A percentile compares a stretch with the other conserved stretches of the same genome.
phyloP scores from a whole-genome alignment of 1,140 invertebrate genomes.

The Zaprionus camerounensis region DNA sequence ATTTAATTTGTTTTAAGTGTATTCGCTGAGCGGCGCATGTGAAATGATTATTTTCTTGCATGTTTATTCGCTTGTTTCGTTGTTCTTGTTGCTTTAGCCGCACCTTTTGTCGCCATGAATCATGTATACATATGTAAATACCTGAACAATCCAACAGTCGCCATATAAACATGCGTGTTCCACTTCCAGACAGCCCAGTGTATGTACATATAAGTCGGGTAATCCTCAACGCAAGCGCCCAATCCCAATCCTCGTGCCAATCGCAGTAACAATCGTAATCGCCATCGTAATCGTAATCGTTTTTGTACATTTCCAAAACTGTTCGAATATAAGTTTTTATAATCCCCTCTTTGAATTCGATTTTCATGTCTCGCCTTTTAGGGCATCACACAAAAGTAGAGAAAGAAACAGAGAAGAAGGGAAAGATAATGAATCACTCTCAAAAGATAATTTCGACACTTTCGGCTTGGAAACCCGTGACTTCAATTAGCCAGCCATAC shows the following conservation, averaged over 20 bases:
- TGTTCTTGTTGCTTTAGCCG: constrained; percentile 48
- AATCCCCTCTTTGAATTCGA: constrained; percentile 43
- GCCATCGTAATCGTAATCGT: constrained; percentile 18
- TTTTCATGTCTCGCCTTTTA: constrained; percentile 50
- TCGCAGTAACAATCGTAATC: constrained; percentile 23
- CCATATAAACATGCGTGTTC: constrained; percentile 68
- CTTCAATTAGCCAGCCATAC: constrained; percentile 37
- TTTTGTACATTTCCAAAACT: constrained; percentile 28
- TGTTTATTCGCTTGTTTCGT: constrained; percentile 43
- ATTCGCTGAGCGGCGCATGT: neutral
- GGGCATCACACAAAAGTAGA: constrained; percentile 36
- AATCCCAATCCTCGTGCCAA: constrained; percentile 1
- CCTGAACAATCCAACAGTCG: constrained; percentile 23
- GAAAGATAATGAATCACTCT: constrained; percentile 33
- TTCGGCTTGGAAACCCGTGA: constrained; percentile 22
- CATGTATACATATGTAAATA: constrained; percentile 69
- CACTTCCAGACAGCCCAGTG: constrained; percentile 53
- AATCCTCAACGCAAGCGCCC: constrained; percentile 10
- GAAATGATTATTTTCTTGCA: constrained; percentile 18
- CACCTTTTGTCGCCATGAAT: constrained; percentile 74
- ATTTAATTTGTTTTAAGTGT: constrained; percentile 25
- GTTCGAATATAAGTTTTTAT: constrained; percentile 57
- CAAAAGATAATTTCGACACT: constrained; percentile 40
- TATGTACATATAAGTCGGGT: constrained; percentile 36
- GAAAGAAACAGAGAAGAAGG: constrained; percentile 1